These are phyloP conservation scores for Grallaria varia DNA, from an alignment of 2,113 vertebrate species.

Conservation along the genomic window DNA sequence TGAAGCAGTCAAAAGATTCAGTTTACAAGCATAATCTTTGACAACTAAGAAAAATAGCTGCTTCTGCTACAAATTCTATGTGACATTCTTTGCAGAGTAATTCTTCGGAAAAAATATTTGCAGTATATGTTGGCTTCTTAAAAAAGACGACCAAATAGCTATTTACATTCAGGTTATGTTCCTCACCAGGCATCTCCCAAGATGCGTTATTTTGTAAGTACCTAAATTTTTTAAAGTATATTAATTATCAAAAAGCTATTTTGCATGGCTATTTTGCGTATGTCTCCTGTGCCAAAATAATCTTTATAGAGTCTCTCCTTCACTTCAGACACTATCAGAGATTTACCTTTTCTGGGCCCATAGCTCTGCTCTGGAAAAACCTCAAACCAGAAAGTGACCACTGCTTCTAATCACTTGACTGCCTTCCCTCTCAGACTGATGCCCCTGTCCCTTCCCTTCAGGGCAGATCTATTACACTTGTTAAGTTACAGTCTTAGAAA, in stretches of 20 bases:
- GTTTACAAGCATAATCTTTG: neutral
- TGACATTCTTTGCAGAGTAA: neutral
- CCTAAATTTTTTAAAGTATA: neutral
- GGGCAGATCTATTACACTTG: neutral
- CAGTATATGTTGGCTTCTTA: neutral
- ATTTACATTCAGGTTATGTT: neutral
- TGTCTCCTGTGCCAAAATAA: neutral
- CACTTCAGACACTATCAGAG: neutral
- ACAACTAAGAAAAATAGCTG: neutral
- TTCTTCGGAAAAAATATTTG: neutral
- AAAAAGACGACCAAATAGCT: neutral
- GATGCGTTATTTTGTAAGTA: neutral
- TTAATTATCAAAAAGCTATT: neutral
- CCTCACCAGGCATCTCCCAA: neutral
- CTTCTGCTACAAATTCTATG: neutral
- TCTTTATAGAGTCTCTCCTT: neutral
- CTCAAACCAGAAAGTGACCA: neutral
- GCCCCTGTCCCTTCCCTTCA: neutral
- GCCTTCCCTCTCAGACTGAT: neutral
- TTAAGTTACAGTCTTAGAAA: neutral
- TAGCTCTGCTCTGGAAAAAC: neutral
- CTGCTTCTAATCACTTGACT: neutral
- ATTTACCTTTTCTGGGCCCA: neutral
- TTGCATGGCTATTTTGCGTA: neutral
- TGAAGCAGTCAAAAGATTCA: neutral